Base-by-base conservation (phyloP, 2,797 vertebrate species). In the Sebastes kiyomatsui region DNA sequence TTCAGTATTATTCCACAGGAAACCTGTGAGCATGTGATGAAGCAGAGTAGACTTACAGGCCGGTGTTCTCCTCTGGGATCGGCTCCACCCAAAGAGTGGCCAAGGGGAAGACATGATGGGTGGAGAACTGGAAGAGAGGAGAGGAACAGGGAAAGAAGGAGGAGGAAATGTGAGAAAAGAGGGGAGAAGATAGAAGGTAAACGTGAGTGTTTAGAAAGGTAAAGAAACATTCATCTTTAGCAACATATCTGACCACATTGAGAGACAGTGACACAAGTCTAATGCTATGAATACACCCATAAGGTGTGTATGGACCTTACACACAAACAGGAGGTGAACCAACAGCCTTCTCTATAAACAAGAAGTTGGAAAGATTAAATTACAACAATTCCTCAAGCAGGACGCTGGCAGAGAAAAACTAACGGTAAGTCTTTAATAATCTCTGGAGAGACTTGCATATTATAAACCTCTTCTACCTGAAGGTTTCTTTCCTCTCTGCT, bases 61-160 rank as follows among this genome's bases (percentile, higher is more conserved):
- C 94, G n/a, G 94, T 89, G 90, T 94, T 89, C 89, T 99, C 98
- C 94, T 99, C 99, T 10, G 97, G 96, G 84, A 98, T 93, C 1
- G 97, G 96, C 89, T 99, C 99, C 82, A 97, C 97, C 99, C 99
- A 99, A 32, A 99, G 91, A 0, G 98, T 99, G 70, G 97, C 95
- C 92, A 99, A 87, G 4, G 97, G 96, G 86, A 99, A 99, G 85
- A 99, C 96, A 65, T 99, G 99, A 87, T 99, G 99, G 0, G 97
- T 99, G 89, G 99, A 99, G 90, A 99, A 99, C 99, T 99, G 93
- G 9, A 90, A 86, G 49, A 77, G 32, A 76, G 42, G 35, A n/a
- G 64, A 70, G 25, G 82, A 18, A 28, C 18, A 54, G 18, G 66
- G 9, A 52, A 28, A 25, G 35, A 23, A 6, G 16, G 42, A 64